A percentile compares a stretch with the other conserved stretches of the same genome.
Evolutionary conservation across 64 coral and sea anemone genomes (phyloP).

Genomic region (Orbicella faveolata): DNA sequence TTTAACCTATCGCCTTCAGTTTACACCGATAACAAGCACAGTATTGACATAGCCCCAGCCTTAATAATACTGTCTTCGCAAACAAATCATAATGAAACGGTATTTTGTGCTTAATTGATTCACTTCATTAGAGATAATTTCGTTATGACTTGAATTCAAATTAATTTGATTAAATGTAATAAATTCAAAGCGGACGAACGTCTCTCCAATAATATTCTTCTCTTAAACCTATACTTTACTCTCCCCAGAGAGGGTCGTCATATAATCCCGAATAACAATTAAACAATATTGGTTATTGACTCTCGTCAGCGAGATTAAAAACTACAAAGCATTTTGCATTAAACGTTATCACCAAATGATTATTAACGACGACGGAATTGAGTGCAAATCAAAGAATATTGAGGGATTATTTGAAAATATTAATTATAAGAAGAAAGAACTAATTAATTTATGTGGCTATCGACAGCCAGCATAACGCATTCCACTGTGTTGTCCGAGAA

Average conservation of each 20-base stretch:
- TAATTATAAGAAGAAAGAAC: no score
- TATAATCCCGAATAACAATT: background rate
- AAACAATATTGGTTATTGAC: background rate
- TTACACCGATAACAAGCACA: no score
- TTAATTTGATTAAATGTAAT: background rate
- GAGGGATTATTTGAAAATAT: no score
- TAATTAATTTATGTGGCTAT: no score
- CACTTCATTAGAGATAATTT: slow-evolving; percentile 12
- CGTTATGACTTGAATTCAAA: slow-evolving; percentile 12
- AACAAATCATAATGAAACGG: background rate
- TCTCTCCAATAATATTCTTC: background rate
- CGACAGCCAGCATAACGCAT: no score
- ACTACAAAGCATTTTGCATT: background rate
- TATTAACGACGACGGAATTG: no score
- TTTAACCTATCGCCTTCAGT: no score
- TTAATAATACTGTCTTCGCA: background rate
- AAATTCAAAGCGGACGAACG: slow-evolving; percentile 19
- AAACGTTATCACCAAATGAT: no score
- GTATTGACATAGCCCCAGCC: no score
- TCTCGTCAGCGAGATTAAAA: background rate
- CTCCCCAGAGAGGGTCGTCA: background rate
- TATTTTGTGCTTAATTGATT: background rate
- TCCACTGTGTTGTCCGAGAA: no score
- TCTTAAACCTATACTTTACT: background rate
- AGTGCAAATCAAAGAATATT: no score